These are phyloP conservation scores for Sesamia inferens DNA, from an alignment of 2,888 invertebrate species.

Conservation along the genomic window DNA sequence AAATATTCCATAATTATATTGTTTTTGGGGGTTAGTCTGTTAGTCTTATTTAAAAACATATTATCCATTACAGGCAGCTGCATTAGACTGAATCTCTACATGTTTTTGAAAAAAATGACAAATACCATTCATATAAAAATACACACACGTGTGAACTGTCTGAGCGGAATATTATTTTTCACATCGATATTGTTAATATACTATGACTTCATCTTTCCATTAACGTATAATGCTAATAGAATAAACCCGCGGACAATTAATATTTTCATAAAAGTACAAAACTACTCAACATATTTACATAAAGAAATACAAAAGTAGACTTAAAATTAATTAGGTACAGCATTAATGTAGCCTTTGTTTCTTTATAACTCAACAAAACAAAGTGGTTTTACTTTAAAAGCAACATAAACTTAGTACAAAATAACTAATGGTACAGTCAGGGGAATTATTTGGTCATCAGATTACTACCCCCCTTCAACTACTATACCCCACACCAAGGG, in stretches of 20 bases:
- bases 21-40: not conserved
- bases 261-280: not conserved
- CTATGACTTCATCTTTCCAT: not conserved
- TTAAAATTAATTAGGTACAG: not conserved
- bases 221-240: not conserved
- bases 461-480: not conserved
- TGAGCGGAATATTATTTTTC: not conserved
- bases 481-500: too few relatives aligned
- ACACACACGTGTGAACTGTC: too few relatives aligned
- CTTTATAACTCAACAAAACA: not conserved
- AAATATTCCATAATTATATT: too few relatives aligned
- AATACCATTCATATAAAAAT: not conserved
- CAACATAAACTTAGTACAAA: not conserved
- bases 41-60: not conserved
- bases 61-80: not conserved
- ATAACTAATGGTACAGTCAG: not conserved
- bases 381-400: constrained; percentile 3
- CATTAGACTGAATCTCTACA: not conserved
- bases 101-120: not conserved
- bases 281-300: not conserved
- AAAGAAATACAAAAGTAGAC: constrained; percentile 1
- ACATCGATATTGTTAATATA: not conserved
- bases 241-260: not conserved
- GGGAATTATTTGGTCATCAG: not conserved
- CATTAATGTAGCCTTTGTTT: not conserved